Base-by-base conservation (phyloP, 2,797 vertebrate species). In the Dicrostonyx torquatus region DNA sequence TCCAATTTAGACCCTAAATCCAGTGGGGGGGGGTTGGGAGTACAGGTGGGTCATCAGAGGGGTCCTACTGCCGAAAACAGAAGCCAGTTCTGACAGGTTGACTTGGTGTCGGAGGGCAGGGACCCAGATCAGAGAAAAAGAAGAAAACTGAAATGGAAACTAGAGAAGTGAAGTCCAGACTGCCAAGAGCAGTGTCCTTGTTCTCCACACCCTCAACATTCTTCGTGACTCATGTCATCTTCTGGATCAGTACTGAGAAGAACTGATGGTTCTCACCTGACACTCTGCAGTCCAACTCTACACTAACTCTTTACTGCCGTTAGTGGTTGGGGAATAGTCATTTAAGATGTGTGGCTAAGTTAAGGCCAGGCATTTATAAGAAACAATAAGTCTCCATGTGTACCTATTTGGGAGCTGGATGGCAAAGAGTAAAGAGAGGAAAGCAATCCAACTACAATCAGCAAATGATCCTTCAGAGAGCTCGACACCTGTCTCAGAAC, bases 21-120 rank as follows among this genome's bases (percentile, higher is more conserved):
- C 98, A 98, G 98, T 98, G 96, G 98, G 98, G 98, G 98, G 97
- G 98, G 98, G 85, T 86, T 86, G 98, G 98, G 98, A 98, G 97
- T 98, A 98, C 98, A 98, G 0, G 0, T 1, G n/a, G 34, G 96
- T 70, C 75, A 50, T 87, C 91, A 70, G 0, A 1, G 62, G 5
- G 89, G 95, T 40, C 40, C 40, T 58, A 20, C 34, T 62, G 24
- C 75, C 50, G 90, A 26, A 77, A 83, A 77, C 79, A 48, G 7
- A 76, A 7, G 94, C 78, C 70, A 89, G 37, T 48, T 87, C 86
- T 95, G 76, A 84, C 68, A 89, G 53, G 83, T 76, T 62, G 26
- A 70, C 43, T 83, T 3, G 6, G 20, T 48, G 60, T 80, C 84
- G 64, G 73, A 94, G 48, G 90, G 79, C 68, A 58, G 70, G 90